phyloP scores from a whole-genome alignment of 2,888 invertebrate species.

The Laothoe populi region DNA sequence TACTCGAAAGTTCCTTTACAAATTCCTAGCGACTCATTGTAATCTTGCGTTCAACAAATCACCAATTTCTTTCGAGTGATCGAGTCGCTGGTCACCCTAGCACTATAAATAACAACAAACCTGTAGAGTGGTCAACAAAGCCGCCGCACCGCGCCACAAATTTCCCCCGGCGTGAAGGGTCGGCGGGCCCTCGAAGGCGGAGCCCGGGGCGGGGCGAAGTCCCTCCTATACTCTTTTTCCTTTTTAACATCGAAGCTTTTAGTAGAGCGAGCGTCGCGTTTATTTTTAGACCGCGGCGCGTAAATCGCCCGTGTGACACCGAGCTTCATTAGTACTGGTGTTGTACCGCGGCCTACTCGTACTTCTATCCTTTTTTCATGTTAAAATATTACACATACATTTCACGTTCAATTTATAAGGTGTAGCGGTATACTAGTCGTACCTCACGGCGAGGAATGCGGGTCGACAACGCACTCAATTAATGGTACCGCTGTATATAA shows the following conservation, averaged over 20 bases:
- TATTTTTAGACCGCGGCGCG: constrained; percentile 25
- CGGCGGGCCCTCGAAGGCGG: constrained; percentile 29
- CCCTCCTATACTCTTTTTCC: constrained; percentile 19
- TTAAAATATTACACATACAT: not conserved
- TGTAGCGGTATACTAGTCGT: not conserved
- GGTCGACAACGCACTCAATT: not conserved
- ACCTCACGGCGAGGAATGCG: constrained; percentile 12
- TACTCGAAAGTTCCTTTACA: not conserved
- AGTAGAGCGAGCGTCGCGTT: constrained; percentile 26
- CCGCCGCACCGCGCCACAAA: constrained; percentile 21
- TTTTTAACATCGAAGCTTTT: constrained; percentile 31
- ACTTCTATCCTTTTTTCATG: constrained; percentile 9
- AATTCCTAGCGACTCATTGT: not conserved
- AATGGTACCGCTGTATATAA: not conserved
- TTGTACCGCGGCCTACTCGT: not conserved
- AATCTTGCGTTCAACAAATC: not conserved
- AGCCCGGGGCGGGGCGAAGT: constrained; percentile 32
- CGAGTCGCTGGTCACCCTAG: constrained; percentile 16
- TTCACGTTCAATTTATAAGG: not conserved
- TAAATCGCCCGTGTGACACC: constrained; percentile 19
- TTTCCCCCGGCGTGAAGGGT: constrained; percentile 3
- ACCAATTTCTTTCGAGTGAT: not conserved
- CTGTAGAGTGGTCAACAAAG: constrained; percentile 18
- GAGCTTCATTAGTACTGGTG: constrained; percentile 19
- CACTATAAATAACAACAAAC: constrained; percentile 30